Evolutionary conservation across 2,888 invertebrate genomes (phyloP), one percentile per base, ranked within the genome.

Genomic region (Andrena praecox): DNA sequence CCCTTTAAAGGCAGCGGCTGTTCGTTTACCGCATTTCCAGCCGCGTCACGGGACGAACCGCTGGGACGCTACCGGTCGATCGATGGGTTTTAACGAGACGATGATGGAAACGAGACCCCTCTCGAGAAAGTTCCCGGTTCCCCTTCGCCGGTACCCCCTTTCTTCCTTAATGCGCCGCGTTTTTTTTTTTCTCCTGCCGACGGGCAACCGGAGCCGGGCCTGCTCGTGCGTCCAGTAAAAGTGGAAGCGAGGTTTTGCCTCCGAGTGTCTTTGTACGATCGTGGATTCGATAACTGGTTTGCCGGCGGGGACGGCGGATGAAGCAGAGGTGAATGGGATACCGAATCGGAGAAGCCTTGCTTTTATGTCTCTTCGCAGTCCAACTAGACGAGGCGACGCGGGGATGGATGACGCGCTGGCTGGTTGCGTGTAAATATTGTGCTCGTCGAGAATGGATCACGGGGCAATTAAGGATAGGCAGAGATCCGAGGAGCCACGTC

Each of bases 1-100:
- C 89, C 90, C 90, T 91, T 91, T 90, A 90, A 91, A 89, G 91
- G 89, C 79, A 91, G 85, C 84, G 84, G 80, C 72, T 77, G 56
- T 90, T 88, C 88, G 90, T 89, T 89, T 84, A 87, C 84, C 84
- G 80, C 86, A 81, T 87, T 87, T 88, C 84, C 85, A 87, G 67
- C 85, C 85, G 84, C 83, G 87, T 82, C 84, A 74, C 85, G 70
- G 31, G 69, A 79, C 75, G 56, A 12, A 31, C 74, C 42, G 42
- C 29, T 56, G 59, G 76, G 52, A 77, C 20, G 66, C 78, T 73
- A 70, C 60, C 75, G 73, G 52, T 73, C 84, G 85, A 90, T 90
- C 85, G 87, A 89, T 87, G 80, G 85, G 76, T 82, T 88, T 86
- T 88, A 89, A 89, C 91, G 90, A 91, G 89, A 86, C 88, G 87